A percentile compares a stretch with the other conserved stretches of the same genome.
Evolutionary conservation across 1,140 invertebrate genomes (phyloP).

Genomic region (Camponotus vicinus): DNA sequence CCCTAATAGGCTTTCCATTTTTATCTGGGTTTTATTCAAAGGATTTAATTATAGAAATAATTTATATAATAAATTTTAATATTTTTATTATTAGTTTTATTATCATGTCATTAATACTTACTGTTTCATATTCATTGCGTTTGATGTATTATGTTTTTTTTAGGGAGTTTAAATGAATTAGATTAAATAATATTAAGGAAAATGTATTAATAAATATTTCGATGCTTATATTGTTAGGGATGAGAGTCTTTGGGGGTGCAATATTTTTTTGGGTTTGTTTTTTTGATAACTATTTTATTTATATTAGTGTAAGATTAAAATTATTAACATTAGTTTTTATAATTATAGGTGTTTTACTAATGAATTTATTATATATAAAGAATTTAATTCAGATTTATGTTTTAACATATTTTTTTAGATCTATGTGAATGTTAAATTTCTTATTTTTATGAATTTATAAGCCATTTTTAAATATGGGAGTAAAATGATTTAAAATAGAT

Average conservation of each 20-base stretch:
- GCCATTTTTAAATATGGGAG: background rate
- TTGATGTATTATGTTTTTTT: background rate
- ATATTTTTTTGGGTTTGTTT: background rate
- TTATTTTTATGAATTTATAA: conserved; percentile 81
- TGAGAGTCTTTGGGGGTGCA: background rate
- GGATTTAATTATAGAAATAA: no score
- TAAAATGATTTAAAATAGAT: background rate
- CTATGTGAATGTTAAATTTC: conserved; percentile 85
- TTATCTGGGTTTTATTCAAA: no score
- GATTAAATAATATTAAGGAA: background rate
- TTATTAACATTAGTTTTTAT: background rate
- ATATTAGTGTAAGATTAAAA: background rate
- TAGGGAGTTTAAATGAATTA: background rate
- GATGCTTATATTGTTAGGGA: background rate
- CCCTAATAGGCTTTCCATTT: no score
- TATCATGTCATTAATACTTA: background rate
- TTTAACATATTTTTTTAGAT: conserved; percentile 77
- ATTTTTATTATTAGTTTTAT: no score
- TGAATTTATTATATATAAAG: background rate
- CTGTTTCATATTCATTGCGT: background rate
- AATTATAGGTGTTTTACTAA: background rate
- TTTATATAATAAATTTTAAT: no score
- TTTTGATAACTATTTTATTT: background rate
- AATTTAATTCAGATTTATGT: background rate
- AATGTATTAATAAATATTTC: background rate